A percentile compares a stretch with the other conserved stretches of the same genome.
Evolutionary conservation across 2,888 invertebrate species (phyloP).

Genomic region (Holacanthella duospinosa): DNA sequence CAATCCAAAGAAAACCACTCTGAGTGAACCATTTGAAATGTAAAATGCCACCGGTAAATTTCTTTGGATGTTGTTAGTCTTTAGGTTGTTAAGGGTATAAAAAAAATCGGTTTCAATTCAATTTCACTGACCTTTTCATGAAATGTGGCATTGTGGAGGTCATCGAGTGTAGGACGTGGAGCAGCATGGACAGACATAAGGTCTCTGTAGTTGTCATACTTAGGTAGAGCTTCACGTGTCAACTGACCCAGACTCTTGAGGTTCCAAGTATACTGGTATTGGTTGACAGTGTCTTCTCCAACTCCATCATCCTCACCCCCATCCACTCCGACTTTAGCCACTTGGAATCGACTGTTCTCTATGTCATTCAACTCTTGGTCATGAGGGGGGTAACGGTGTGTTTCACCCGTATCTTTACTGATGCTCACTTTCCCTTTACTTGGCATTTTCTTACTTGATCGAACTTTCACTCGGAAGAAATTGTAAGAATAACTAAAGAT

Average conservation of each 20-base stretch:
- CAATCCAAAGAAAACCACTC: too few species aligned
- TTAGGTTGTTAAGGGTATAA: too few species aligned
- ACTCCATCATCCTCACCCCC: slow-evolving; percentile 21
- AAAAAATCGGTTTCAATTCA: neutral
- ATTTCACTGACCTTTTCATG: slow-evolving; percentile 34
- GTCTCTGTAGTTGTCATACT: slow-evolving; percentile 44
- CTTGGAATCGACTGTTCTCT: slow-evolving; percentile 34
- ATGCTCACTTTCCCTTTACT: slow-evolving; percentile 30
- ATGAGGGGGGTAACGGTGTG: neutral
- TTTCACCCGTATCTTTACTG: slow-evolving; percentile 21
- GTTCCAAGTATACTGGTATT: slow-evolving; percentile 25
- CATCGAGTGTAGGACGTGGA: slow-evolving; percentile 41
- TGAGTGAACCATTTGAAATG: neutral
- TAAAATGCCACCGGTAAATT: neutral
- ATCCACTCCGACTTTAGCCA: slow-evolving; percentile 34
- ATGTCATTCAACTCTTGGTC: slow-evolving; percentile 31
- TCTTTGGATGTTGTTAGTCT: too few species aligned
- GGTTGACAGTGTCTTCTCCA: slow-evolving; percentile 15
- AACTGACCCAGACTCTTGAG: slow-evolving; percentile 51
- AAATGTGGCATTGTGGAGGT: slow-evolving; percentile 44
- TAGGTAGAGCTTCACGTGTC: slow-evolving; percentile 48
- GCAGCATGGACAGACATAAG: slow-evolving; percentile 39
- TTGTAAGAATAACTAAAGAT: too few species aligned
- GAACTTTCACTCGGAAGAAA: too few species aligned
- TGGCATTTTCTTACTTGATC: slow-evolving; percentile 32